Conservation (phyloP, 2,113 vertebrate genomes). For the Hepsetus odoe region DNA sequence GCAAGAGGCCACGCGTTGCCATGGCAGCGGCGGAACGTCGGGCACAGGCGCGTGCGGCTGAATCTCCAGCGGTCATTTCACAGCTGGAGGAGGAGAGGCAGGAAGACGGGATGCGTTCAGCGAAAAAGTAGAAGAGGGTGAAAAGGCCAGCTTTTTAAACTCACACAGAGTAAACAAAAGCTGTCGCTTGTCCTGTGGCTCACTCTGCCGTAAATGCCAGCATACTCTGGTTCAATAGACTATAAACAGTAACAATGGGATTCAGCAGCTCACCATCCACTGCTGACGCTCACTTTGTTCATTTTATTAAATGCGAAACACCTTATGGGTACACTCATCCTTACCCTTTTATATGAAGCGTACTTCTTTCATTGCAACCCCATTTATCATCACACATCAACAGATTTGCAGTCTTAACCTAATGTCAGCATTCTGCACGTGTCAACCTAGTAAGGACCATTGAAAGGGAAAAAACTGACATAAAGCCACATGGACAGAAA, state of each 20-base stretch:
- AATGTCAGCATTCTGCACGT: too few species aligned
- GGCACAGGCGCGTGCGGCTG: slow-evolving; percentile 54
- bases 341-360: too few species aligned
- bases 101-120: slow-evolving; percentile 27
- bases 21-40: slow-evolving; percentile 54
- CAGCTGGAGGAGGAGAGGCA: slow-evolving; percentile 47
- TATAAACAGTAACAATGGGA: neutral
- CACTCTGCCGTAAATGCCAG: slow-evolving; percentile 6
- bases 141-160: slow-evolving; percentile 25
- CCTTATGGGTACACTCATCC: neutral
- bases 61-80: slow-evolving; percentile 65
- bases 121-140: slow-evolving; percentile 18
- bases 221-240: neutral
- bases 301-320: neutral
- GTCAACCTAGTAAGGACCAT: too few species aligned
- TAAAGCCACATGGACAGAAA: too few species aligned
- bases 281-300: neutral
- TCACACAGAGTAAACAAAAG: neutral
- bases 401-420: too few species aligned
- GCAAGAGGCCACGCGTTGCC: slow-evolving; percentile 61
- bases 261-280: neutral
- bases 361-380: too few species aligned
- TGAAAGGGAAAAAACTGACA: too few species aligned
- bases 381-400: too few species aligned
- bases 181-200: neutral